Conservation (phyloP, 2,797 vertebrate genomes). For the Macrochelys suwanniensis region DNA sequence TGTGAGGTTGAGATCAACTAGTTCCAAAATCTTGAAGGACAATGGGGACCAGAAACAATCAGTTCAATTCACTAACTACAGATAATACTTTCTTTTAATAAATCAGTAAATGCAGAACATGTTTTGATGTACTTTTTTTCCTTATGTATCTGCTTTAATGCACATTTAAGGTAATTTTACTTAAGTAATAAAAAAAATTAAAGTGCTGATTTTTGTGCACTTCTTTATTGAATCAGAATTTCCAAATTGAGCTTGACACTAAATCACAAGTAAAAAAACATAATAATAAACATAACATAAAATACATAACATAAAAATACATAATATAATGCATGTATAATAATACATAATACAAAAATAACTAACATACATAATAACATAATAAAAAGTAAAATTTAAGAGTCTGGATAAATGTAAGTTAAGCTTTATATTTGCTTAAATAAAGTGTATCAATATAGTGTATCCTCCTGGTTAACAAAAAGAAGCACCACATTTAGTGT, state of each 20-base stretch:
- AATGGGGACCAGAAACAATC: too few species aligned
- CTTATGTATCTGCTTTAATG: neutral
- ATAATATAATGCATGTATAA: too few species aligned
- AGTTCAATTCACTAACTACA: too few species aligned
- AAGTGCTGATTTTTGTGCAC: neutral
- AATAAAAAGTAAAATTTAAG: neutral
- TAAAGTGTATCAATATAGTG: neutral
- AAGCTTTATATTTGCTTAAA: neutral
- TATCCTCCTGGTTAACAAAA: neutral
- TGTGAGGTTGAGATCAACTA: neutral
- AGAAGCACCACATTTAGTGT: neutral
- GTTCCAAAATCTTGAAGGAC: neutral
- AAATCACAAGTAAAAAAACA: neutral
- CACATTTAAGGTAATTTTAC: neutral
- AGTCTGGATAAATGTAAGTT: neutral
- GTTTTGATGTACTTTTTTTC: too few species aligned
- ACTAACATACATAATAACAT: too few species aligned
- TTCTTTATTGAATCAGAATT: neutral
- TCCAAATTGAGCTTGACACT: neutral
- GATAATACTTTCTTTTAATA: too few species aligned
- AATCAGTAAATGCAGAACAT: too few species aligned
- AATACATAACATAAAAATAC: too few species aligned
- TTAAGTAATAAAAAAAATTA: neutral
- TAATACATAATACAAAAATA: too few species aligned
- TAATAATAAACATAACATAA: neutral